Base-by-base conservation (phyloP, 1,140 invertebrate species). In the Ptiloglossa arizonensis region DNA sequence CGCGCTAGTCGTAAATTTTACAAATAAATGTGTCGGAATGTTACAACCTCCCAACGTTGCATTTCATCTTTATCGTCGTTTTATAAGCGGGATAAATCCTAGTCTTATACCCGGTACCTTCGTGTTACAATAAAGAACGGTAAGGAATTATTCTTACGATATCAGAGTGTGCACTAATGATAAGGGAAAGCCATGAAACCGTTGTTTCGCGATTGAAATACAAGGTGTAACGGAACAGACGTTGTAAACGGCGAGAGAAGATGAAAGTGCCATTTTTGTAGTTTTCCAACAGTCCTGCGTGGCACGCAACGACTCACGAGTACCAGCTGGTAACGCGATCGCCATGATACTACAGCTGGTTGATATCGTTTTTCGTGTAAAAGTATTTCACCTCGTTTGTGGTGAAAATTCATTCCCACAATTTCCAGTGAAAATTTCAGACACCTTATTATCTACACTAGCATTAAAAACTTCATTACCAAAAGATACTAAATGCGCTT, bases 251-350 rank as follows among this genome's bases (percentile, higher is more conserved):
- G 17, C 35, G 32, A 57, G 27, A 57, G 67, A 70, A 70, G 54
- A 41, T 70, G 67, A 57, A 70, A 70, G 67, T 70, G 52, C 35
- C 35, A 70, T 70, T 70, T 70, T 70, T 70, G 66, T 70, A 70
- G 67, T 32, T 57, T 57, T 70, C 57, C 35, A 69, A 19, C 24
- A 57, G 57, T 57, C 35, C 48, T 44, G 24, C 6, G 50, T 56
- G 19, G 17, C 67, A 69, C 52, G 67, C 38, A 57, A 68, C 27
- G 24, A 57, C 52, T 56, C 56, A 13, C 32, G 41, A 54, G 48
- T 56, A n/a, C 24, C 35, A 46, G 24, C 5, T 56, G 27, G 52
- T 70, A 70, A 32, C 68, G 54, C 38, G 50, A 59, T 32, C 29
- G 9, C 17, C 50, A 2, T 17, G 52, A 41, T 69, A 57, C 56